phyloP scores from a whole-genome alignment of 2,888 invertebrate species.

The Disparrhopalites patrizii region DNA sequence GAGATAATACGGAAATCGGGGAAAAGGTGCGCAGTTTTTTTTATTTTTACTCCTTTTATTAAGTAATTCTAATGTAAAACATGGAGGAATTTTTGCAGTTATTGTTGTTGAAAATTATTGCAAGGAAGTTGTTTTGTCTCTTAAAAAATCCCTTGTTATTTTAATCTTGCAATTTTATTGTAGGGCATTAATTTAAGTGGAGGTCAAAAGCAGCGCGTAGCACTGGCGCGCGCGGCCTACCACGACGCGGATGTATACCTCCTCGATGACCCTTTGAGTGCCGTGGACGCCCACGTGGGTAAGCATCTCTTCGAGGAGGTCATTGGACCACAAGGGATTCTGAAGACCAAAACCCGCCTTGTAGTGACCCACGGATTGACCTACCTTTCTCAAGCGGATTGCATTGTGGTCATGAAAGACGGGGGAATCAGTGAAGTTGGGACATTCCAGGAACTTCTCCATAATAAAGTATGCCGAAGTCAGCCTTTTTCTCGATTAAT shows the following conservation, averaged over 20 bases:
- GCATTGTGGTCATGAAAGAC: constrained; percentile 81
- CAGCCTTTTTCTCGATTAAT: constrained; percentile 52
- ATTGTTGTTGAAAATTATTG: no score
- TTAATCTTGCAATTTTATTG: constrained; percentile 65
- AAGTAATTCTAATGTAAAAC: no score
- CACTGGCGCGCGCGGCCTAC: constrained; percentile 60
- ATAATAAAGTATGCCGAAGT: constrained; percentile 59
- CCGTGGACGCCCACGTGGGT: constrained; percentile 75
- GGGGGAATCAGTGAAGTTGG: constrained; percentile 86
- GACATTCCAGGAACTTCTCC: constrained; percentile 81
- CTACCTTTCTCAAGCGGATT: constrained; percentile 77
- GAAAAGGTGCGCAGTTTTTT: no score
- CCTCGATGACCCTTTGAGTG: constrained; percentile 58
- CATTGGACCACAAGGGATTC: constrained; percentile 73
- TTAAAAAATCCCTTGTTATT: no score
- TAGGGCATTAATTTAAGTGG: constrained; percentile 77
- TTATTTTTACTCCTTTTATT: no score
- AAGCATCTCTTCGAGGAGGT: constrained; percentile 96
- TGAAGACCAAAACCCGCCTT: constrained; percentile 70
- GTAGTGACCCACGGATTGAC: constrained; percentile 94
- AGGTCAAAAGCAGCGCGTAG: constrained; percentile 66
- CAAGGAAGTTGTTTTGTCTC: no score
- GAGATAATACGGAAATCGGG: constrained; percentile 96
- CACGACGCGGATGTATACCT: constrained; percentile 55
- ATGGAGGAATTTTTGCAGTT: no score